A percentile compares a stretch with the other conserved stretches of the same genome.
Conservation (phyloP, 2,797 vertebrate species). For the Eulemur albifrons region DNA sequence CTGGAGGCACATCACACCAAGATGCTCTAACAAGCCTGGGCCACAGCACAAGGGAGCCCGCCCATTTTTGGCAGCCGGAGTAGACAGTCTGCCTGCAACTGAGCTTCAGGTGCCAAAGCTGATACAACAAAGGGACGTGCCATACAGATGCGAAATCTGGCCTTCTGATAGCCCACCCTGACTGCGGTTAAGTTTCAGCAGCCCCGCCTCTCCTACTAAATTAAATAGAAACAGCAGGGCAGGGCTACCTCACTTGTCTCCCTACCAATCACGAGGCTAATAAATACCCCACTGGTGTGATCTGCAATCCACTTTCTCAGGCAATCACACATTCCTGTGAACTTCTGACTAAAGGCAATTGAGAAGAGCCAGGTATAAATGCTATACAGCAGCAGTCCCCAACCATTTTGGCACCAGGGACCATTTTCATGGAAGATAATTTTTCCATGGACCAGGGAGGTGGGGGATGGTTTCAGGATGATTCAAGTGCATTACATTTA, state of each 20-base stretch:
- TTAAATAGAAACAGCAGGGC: background rate
- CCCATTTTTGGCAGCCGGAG: background rate
- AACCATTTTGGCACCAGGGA: too few relatives aligned
- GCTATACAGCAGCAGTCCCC: too few relatives aligned
- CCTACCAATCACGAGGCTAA: background rate
- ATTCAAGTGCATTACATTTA: too few relatives aligned
- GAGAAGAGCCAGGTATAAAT: too few relatives aligned
- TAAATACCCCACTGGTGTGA: background rate
- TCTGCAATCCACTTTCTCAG: background rate
- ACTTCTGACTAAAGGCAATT: background rate
- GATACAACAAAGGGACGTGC: background rate
- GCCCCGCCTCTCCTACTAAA: background rate
- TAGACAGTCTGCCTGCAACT: background rate
- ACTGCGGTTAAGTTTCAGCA: background rate
- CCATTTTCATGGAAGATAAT: too few relatives aligned
- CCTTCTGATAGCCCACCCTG: background rate
- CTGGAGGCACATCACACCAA: background rate
- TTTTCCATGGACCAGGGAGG: too few relatives aligned
- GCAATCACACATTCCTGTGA: too few relatives aligned
- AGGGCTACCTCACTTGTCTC: rapidly evolving
- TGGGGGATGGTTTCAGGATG: too few relatives aligned
- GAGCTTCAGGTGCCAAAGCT: background rate
- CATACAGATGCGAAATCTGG: background rate
- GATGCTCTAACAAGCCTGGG: background rate
- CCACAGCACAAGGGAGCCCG: background rate